Conservation (phyloP, 2,113 vertebrate genomes). For the Gnathonemus echidnorhynchus region DNA sequence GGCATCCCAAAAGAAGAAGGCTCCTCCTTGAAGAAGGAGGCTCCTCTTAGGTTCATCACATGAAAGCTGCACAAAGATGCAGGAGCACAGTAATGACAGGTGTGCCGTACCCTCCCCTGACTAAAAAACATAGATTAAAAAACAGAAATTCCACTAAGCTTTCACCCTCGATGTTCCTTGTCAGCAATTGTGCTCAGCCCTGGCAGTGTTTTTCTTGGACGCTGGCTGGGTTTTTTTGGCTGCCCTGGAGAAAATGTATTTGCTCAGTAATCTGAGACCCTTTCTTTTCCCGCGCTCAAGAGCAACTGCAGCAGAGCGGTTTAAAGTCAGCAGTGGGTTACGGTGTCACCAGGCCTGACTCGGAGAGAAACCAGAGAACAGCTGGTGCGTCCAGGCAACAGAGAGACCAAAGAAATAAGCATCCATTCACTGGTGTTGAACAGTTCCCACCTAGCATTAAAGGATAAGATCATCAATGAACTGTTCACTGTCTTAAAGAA, state of each 20-base stretch:
- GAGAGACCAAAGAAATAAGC: neutral
- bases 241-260: neutral
- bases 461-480: neutral
- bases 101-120: neutral
- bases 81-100: neutral
- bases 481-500: neutral
- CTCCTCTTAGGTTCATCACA: neutral
- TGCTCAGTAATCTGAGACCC: neutral
- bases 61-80: neutral
- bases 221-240: neutral
- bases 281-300: neutral
- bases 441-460: neutral
- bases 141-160: neutral
- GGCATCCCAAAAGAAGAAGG: neutral
- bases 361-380: neutral
- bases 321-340: neutral
- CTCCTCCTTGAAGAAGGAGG: neutral
- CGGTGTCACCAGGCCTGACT: neutral
- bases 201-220: neutral
- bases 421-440: neutral
- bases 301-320: neutral
- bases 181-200: neutral
- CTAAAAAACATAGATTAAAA: neutral
- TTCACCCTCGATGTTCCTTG: neutral
- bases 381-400: neutral